phyloP scores from a whole-genome alignment of 2,888 invertebrate species.

The Lithophane semibrunnea region DNA sequence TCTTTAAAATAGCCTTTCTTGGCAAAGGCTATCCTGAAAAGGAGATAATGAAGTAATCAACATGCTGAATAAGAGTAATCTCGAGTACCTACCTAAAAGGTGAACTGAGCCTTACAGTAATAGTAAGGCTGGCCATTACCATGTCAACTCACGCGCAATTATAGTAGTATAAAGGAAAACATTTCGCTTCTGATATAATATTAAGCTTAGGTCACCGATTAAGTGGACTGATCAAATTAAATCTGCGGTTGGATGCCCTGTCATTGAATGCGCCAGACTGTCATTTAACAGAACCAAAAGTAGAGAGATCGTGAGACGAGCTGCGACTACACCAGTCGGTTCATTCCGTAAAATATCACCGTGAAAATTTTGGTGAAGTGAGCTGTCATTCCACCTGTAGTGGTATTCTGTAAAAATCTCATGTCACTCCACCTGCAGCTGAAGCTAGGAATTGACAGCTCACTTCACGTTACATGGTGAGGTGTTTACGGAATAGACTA shows the following conservation, averaged over 20 bases:
- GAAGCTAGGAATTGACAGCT: too few species aligned
- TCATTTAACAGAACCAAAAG: background rate
- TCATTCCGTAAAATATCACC: too few species aligned
- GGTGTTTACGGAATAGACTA: too few species aligned
- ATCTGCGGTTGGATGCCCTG: background rate
- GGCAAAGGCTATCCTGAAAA: slow-evolving; percentile 15
- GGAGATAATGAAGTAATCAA: slow-evolving; percentile 39
- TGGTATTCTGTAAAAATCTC: too few species aligned
- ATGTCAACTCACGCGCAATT: background rate
- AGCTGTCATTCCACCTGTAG: too few species aligned
- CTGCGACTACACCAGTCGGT: background rate
- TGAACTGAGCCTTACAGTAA: background rate
- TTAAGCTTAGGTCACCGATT: background rate
- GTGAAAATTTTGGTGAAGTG: too few species aligned
- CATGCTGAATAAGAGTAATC: slow-evolving; percentile 14
- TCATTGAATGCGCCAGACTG: background rate
- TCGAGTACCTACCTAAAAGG: background rate
- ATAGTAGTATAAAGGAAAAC: too few species aligned
- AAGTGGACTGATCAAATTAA: background rate
- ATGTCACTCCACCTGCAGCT: too few species aligned
- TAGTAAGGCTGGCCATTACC: too few species aligned
- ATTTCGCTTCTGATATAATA: background rate
- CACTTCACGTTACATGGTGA: too few species aligned
- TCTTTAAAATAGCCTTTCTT: background rate
- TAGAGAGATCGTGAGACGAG: background rate